Percentiles rank a stretch among this genome's conserved stretches.
Evolutionary conservation across 2,888 invertebrate species (phyloP).

Genomic region (Drosophila borborema): DNA sequence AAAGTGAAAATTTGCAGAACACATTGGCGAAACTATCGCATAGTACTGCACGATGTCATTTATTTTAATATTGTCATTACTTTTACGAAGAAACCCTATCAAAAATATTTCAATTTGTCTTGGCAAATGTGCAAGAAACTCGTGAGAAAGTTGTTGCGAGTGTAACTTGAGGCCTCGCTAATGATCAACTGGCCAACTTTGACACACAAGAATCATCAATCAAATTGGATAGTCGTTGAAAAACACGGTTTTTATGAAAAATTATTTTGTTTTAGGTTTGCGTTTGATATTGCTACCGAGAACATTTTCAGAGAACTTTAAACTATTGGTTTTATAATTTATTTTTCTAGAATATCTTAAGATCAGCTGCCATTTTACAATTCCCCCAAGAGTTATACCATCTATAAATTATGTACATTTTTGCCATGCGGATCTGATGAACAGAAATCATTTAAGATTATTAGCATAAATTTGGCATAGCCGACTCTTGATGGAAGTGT

Average conservation of each 20-base stretch:
- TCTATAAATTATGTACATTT: conserved; percentile 73
- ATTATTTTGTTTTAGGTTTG: conserved; percentile 43
- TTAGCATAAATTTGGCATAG: conserved; percentile 78
- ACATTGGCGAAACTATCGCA: conserved; percentile 52
- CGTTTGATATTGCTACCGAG: conserved; percentile 47
- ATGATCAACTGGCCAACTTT: conserved; percentile 50
- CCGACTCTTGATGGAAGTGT: conserved; percentile 53
- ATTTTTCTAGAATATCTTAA: conserved; percentile 30
- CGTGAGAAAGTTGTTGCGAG: conserved; percentile 65
- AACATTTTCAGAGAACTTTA: conserved; percentile 41
- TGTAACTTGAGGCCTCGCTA: conserved; percentile 67
- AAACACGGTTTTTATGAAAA: conserved; percentile 70
- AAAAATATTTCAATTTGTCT: conserved; percentile 15
- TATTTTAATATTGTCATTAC: conserved; percentile 84
- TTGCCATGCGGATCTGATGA: conserved; percentile 60
- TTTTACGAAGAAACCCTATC: conserved; percentile 22
- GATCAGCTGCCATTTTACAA: conserved; percentile 63
- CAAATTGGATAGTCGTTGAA: conserved; percentile 66
- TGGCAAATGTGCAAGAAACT: conserved; percentile 43
- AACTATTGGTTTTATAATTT: conserved; percentile 28
- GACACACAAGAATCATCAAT: conserved; percentile 69
- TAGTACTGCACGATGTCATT: conserved; percentile 72
- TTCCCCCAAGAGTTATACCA: conserved; percentile 37
- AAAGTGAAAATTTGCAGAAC: conserved; percentile 37
- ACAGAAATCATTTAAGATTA: conserved; percentile 68